These are phyloP conservation scores for Catocala sponsa DNA, from an alignment of 2,888 invertebrate genomes.

Conservation along the genomic window DNA sequence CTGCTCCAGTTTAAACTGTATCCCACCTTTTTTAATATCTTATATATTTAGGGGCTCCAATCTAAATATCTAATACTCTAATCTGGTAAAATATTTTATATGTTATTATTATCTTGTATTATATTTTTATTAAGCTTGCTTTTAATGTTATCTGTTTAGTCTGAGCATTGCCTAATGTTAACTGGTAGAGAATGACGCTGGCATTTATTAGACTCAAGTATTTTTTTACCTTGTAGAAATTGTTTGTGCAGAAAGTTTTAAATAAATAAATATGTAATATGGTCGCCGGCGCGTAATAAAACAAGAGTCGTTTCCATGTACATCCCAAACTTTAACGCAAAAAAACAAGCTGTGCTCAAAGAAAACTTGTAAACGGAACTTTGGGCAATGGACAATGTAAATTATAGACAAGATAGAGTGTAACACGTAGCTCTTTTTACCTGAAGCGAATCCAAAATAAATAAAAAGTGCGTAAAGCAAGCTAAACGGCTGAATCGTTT, in stretches of 20 bases:
- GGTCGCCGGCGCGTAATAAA: background rate
- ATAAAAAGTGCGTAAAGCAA: conserved; percentile 12
- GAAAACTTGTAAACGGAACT: conserved; percentile 5
- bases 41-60: no score
- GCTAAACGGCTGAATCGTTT: conserved; percentile 15
- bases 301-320: background rate
- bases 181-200: no score
- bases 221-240: no score
- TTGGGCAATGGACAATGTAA: background rate
- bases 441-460: conserved; percentile 6
- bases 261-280: no score
- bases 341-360: background rate
- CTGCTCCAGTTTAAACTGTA: no score
- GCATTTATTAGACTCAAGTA: no score
- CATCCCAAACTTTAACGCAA: background rate
- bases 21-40: no score
- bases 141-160: no score
- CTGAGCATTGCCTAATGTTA: no score
- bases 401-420: conserved; percentile 5
- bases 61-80: background rate
- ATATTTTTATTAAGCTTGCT: no score
- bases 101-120: no score
- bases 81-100: background rate
- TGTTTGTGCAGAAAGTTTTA: no score
- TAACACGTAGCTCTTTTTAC: conserved; percentile 9